A percentile compares a stretch with the other conserved stretches of the same genome.
phyloP scores from a whole-genome alignment of 2,797 vertebrate species.

The Paedocypris micromegethes region DNA sequence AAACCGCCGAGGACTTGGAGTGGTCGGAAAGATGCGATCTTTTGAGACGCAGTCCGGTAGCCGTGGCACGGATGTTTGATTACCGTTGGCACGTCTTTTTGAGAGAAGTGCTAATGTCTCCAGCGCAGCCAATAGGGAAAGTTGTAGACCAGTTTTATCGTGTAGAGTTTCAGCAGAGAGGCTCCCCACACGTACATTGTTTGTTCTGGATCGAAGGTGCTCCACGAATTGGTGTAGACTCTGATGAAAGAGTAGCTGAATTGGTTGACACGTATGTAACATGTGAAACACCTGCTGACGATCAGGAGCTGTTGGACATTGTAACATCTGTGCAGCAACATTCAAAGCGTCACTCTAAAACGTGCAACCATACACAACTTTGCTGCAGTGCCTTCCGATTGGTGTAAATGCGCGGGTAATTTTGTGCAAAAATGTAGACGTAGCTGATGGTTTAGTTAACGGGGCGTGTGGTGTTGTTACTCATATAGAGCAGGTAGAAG shows the following conservation, averaged over 20 bases:
- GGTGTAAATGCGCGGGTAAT: constrained; percentile 2
- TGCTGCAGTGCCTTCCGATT: background rate
- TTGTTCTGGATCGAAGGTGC: background rate
- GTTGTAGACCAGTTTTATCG: constrained; percentile 9
- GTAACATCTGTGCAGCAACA: constrained; percentile 34
- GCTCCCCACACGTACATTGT: background rate
- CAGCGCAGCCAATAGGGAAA: constrained; percentile 18
- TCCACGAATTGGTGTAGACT: too few relatives aligned
- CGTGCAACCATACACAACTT: constrained; percentile 1
- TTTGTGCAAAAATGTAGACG: background rate
- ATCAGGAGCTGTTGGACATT: constrained; percentile 8
- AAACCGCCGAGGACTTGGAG: background rate
- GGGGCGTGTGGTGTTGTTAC: background rate
- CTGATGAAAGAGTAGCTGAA: background rate
- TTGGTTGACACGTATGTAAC: constrained; percentile 27
- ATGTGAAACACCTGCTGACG: constrained; percentile 27
- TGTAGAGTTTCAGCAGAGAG: background rate
- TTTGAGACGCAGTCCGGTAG: constrained; percentile 18
- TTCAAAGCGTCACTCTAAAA: constrained; percentile 26
- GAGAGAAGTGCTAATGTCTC: constrained; percentile 22
- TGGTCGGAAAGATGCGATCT: constrained; percentile 29
- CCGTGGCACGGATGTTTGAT: constrained; percentile 35
- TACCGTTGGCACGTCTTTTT: constrained; percentile 14
- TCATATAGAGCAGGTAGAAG: constrained; percentile 2
- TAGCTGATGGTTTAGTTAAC: constrained; percentile 15